These are phyloP conservation scores for Hippocampus comes DNA, from an alignment of 2,113 vertebrate genomes.

Conservation along the genomic window DNA sequence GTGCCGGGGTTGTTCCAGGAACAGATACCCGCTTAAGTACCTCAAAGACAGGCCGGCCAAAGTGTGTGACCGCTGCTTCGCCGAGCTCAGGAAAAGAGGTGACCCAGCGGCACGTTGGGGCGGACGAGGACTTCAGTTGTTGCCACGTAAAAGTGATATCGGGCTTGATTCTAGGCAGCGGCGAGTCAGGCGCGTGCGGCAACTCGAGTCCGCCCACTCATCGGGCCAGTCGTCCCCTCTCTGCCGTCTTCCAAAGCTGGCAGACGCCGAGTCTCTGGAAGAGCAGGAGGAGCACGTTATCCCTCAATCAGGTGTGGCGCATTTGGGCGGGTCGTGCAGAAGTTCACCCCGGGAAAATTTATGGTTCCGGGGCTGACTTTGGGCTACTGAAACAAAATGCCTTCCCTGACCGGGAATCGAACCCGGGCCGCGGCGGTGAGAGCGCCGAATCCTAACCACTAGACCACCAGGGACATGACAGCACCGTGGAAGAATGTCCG, in stretches of 20 bases:
- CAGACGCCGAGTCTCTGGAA: slow-evolving; percentile 87
- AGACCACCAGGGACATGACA: slow-evolving; percentile 60
- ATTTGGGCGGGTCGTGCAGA: too few relatives aligned
- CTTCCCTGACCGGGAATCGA: slow-evolving; percentile 64
- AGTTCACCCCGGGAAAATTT: background rate
- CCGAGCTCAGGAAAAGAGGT: slow-evolving; percentile 87
- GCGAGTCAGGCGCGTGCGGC: slow-evolving; percentile 52
- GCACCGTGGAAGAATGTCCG: background rate
- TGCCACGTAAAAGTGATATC: background rate
- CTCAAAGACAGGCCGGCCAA: slow-evolving; percentile 91
- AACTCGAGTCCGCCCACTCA: slow-evolving; percentile 73
- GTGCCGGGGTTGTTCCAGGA: slow-evolving; percentile 90
- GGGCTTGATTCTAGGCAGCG: slow-evolving; percentile 54
- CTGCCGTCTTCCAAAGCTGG: slow-evolving; percentile 91
- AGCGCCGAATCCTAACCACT: slow-evolving; percentile 68
- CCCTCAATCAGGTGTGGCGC: slow-evolving; percentile 81
- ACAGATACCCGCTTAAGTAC: slow-evolving; percentile 94
- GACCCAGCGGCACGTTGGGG: slow-evolving; percentile 2
- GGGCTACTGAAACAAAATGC: accelerated
- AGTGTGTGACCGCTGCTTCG: slow-evolving; percentile 90
- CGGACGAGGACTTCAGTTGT: background rate
- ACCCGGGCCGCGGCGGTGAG: slow-evolving; percentile 62
- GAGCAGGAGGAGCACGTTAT: slow-evolving; percentile 82
- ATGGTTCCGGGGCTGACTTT: too few relatives aligned
- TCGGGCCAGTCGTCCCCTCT: slow-evolving; percentile 82